These are phyloP conservation scores for Origma solitaria DNA, from an alignment of 2,113 vertebrate species.

Conservation along the genomic window DNA sequence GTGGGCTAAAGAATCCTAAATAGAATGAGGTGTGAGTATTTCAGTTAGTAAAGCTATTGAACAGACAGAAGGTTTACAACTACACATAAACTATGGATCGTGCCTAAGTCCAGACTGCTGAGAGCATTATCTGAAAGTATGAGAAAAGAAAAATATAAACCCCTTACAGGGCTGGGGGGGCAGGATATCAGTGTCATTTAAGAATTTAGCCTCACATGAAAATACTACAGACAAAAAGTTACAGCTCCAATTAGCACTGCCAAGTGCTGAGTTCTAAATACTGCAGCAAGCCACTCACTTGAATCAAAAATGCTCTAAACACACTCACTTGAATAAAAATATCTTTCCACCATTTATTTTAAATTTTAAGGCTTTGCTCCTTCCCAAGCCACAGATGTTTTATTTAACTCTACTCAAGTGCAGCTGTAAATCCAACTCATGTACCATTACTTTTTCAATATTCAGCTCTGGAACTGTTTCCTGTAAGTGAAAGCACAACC, in stretches of 20 bases:
- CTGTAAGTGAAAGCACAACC: conserved; percentile 10
- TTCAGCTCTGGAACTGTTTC: conserved; percentile 26
- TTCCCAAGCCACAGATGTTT: not conserved
- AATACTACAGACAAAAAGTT: not conserved
- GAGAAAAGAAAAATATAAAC: not conserved
- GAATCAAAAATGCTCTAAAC: not conserved
- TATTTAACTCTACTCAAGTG: not conserved
- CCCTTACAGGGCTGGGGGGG: no score
- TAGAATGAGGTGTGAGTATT: not conserved
- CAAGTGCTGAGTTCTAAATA: not conserved
- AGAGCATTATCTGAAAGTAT: not conserved
- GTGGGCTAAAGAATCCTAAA: not conserved
- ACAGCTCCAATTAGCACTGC: not conserved
- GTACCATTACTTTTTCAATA: not conserved
- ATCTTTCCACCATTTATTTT: not conserved
- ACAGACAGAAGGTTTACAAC: not conserved
- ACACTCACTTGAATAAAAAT: not conserved
- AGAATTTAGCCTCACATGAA: not conserved
- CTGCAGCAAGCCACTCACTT: not conserved
- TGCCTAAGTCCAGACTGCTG: not conserved
- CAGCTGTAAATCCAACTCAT: not conserved
- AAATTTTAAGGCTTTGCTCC: not conserved
- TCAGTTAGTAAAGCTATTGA: not conserved
- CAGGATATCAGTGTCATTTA: not conserved
- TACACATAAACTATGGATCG: fast-evolving